A percentile compares a stretch with the other conserved stretches of the same genome.
phyloP scores from a whole-genome alignment of 2,797 vertebrate genomes.

The Lutjanus campechanus region DNA sequence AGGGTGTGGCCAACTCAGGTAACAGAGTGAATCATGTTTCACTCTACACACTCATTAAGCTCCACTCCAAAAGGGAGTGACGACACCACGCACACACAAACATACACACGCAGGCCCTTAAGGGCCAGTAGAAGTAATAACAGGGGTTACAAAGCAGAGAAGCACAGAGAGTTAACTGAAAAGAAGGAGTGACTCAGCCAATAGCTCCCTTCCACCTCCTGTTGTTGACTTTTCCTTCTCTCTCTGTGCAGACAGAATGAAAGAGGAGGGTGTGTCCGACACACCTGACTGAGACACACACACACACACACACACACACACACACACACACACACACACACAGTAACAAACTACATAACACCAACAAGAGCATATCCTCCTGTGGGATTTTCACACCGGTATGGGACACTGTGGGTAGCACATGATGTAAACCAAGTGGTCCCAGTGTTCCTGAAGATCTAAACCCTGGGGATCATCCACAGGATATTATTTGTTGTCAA shows the following conservation, averaged over 20 bases:
- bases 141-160: constrained; percentile 14
- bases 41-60: constrained; percentile 36
- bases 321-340: constrained; percentile 37
- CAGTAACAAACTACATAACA: constrained; percentile 13
- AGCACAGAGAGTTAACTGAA: constrained; percentile 22
- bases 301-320: constrained; percentile 49
- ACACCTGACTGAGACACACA: constrained; percentile 42
- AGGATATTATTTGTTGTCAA: neutral
- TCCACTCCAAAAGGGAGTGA: constrained; percentile 20
- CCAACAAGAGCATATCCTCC: neutral
- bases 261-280: constrained; percentile 41
- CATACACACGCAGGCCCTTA: constrained; percentile 7
- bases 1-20: constrained; percentile 73
- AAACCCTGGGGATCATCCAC: neutral
- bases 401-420: neutral
- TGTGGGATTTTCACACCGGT: constrained; percentile 12
- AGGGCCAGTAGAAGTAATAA: constrained; percentile 22
- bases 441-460: neutral
- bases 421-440: neutral
- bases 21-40: constrained; percentile 68
- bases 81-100: constrained; percentile 15
- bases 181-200: constrained; percentile 41
- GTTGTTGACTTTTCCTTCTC: neutral
- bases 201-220: neutral
- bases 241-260: constrained; percentile 7